Evolutionary conservation across 1,140 invertebrate species (phyloP), one percentile per base, ranked within the genome.

Genomic region (Batillaria attramentaria): DNA sequence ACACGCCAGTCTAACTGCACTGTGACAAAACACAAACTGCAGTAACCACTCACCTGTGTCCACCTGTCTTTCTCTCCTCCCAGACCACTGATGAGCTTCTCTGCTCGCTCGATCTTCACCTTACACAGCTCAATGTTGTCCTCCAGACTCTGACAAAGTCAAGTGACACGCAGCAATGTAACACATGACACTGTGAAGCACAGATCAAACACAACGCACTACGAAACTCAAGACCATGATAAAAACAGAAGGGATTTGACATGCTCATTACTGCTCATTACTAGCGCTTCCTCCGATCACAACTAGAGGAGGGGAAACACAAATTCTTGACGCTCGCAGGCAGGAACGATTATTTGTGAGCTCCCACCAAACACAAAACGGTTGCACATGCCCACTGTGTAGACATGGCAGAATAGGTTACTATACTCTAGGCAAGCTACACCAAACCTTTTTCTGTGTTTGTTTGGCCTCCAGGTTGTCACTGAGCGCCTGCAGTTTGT

Each of bases 41-140:
- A 72, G 16, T 35, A 33, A 50, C 2, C 39, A 46, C 72, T 69
- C 78, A 90, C 89, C 84, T 89, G 84, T 70, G 88, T 91, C 91
- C 91, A 91, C 80, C 91, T 85, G 50, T 87, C 85, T 75, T 90
- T 91, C 83, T 91, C 91, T 50, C 90, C 90, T 57, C 91, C 89
- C 28, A 91, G 84, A 31, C 91, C 91, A 85, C 87, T 89, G 54
- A 91, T 91, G 57, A 91, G 79, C 66, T 91, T 91, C 39, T 90
- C 87, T 42, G 91, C 90, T 81, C 90, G 83, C 37, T 87, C 87
- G 72, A 91, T 90, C 80, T 91, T 91, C 13, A 91, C 83, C 77
- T 90, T 90, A 5, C 88, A 90, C 62, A 91, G 72, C 70, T 89
- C 87, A 73, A 91, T 91, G 81, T 90, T 90, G 72, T 89, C 84